Percentiles rank a stretch among this genome's conserved stretches.
These are phyloP conservation scores for Lucilia cuprina DNA, from an alignment of 1,140 invertebrate species.

Conservation along the genomic window DNA sequence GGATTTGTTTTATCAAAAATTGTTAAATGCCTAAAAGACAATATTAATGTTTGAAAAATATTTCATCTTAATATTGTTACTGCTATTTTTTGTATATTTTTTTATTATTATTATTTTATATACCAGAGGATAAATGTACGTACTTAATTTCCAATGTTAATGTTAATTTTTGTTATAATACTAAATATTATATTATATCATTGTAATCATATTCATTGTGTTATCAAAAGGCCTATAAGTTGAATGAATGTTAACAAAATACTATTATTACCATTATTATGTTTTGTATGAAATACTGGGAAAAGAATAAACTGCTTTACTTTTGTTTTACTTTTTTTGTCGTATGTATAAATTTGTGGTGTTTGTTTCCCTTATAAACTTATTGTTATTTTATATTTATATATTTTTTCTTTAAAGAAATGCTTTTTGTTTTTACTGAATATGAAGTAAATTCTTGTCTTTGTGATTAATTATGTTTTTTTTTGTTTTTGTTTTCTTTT, in stretches of 20 bases:
- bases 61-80: not conserved
- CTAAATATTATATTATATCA: not conserved
- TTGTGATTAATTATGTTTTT: not conserved
- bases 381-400: not conserved
- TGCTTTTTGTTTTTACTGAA: not conserved
- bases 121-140: not conserved
- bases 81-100: not conserved
- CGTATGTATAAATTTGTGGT: not conserved
- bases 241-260: conserved; percentile 12
- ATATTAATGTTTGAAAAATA: not conserved
- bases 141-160: not conserved
- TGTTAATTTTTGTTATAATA: not conserved
- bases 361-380: conserved; percentile 11
- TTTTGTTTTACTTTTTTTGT: not conserved
- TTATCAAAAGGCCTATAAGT: conserved; percentile 6
- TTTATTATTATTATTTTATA: not conserved
- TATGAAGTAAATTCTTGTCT: conserved; percentile 24
- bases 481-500: too few relatives aligned
- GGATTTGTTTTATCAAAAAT: conserved; percentile 15
- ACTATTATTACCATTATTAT: conserved; percentile 1
- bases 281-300: conserved; percentile 1
- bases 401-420: not conserved
- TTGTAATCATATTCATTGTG: not conserved
- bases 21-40: conserved; percentile 12
- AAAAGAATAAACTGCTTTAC: not conserved